A percentile compares a stretch with the other conserved stretches of the same genome.
These are phyloP conservation scores for Rhimphoctona megacephalus DNA, from an alignment of 2,888 invertebrate genomes.

Conservation along the genomic window DNA sequence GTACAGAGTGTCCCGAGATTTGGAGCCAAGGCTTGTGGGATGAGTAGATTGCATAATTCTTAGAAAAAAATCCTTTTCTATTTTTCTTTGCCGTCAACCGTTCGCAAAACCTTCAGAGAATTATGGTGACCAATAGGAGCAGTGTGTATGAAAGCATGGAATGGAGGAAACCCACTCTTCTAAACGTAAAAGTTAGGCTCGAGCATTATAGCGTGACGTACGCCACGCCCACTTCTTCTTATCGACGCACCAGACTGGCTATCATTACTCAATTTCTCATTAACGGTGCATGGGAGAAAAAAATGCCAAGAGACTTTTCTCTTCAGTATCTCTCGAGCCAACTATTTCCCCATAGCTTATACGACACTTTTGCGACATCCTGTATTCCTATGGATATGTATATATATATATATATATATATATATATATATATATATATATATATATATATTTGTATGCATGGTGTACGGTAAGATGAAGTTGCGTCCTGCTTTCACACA, in stretches of 20 bases:
- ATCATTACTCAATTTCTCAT: background rate
- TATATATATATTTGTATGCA: constrained; percentile 5
- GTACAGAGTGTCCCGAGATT: background rate
- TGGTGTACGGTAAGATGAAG: constrained; percentile 73
- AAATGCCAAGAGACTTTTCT: background rate
- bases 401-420: constrained; percentile 22
- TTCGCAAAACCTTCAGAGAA: background rate
- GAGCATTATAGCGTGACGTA: background rate
- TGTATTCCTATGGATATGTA: constrained; percentile 18
- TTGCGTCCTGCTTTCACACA: constrained; percentile 84
- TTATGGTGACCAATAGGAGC: no score
- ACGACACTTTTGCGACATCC: constrained; percentile 14
- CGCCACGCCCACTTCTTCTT: background rate
- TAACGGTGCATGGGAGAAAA: background rate
- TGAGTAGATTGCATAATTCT: background rate
- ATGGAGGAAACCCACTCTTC: background rate
- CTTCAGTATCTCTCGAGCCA: background rate
- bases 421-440: background rate
- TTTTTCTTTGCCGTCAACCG: background rate
- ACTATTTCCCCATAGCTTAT: background rate
- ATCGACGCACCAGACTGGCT: background rate
- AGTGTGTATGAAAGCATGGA: background rate
- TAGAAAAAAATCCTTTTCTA: background rate
- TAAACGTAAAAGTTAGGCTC: background rate
- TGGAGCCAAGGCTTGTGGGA: background rate